Evolutionary conservation across 2,113 vertebrate species (phyloP), one percentile per base, ranked within the genome.

Genomic region (Thamnaconus septentrionalis): DNA sequence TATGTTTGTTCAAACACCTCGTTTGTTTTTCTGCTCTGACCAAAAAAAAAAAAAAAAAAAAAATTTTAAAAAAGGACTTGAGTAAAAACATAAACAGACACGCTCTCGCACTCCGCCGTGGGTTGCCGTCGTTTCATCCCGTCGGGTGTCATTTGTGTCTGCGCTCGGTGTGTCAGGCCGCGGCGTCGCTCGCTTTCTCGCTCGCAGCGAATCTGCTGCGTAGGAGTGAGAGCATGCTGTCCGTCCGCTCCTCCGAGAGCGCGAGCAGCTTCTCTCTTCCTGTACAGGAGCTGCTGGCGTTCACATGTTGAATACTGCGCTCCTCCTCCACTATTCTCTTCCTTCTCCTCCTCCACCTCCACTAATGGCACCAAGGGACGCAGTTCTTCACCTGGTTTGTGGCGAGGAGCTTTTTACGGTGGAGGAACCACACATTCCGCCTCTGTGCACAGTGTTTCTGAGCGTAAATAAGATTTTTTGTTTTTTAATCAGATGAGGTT

Each of bases 131-230:
- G 2, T 31, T 31, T 31, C 18, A 31, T 31, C 18, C 18, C 18
- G 57, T 43, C 73, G 3, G 8, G 41, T 74, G 53, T 53, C 40
- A 63, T 71, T 70, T 63, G 51, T 67, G 57, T 67, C 43, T 64
- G 46, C 55, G 59, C 55, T 11, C 9, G 48, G 69, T 56, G 3
- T 59, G 57, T 70, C 64, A 18, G 58, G 62, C 52, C 64, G 44
- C 57, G 5, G 44, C 59, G 81, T 57, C 62, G 61, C 85, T n/a
- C n/a, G n/a, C n/a, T n/a, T n/a, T n/a, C n/a, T n/a, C n/a, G n/a
- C n/a, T 73, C 66, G 52, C 76, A 84, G 83, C 67, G 69, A 70
- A 84, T 87, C 79, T 87, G 88, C 74, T 87, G 85, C 71, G 87
- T 91, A 48, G 87, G 89, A 78, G 88, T 83, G 59, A 43, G 41